Base-by-base conservation (phyloP, 2,113 vertebrate genomes). In the Phainopepla nitens region DNA sequence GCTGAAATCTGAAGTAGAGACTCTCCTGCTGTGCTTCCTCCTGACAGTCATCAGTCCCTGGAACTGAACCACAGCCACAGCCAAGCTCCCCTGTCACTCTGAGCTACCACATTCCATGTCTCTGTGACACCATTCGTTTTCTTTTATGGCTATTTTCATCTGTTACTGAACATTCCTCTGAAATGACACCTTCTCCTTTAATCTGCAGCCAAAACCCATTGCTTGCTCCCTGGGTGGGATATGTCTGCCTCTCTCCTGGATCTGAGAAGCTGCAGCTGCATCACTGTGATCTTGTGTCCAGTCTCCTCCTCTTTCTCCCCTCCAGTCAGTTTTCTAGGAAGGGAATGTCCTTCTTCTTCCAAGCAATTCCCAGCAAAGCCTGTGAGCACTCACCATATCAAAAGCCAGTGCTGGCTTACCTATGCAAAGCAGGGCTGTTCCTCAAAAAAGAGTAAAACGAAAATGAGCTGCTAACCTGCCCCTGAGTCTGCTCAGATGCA, bases 121-220 rank as follows among this genome's bases (percentile, higher is more conserved):
- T 78, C 84, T 91, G 27, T 56, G 84, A 94, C 93, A 82, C 54
- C 66, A 91, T 82, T 91, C 95, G 87, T 77, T 97, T 94, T 88
- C 82, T 89, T 92, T 77, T 50, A 53, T 41, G 82, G 82, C 27
- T 89, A 23, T 91, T 96, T 93, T 86, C 68, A 80, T 86, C 92
- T 76, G 17, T 47, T 85, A 62, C 75, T 88, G 69, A 90, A 93
- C 90, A 86, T 92, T 96, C 87, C 42, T 85, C 90, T 15, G 66
- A 83, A 94, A 94, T 91, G 90, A 93, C 84, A 90, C 84, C 87
- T 94, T 81, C 39, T 82, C 44, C 91, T 65, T 95, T 92, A 16
- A 94, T 94, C 86, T 41, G 11, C 57, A 62, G 94, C 96, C 95
- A 94, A 95, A 94, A 42, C 16, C 27, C 44, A n/a, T 7, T 3